These are phyloP conservation scores for Siderastrea siderea DNA, from an alignment of 92 coral and sea anemone genomes.

Conservation along the genomic window DNA sequence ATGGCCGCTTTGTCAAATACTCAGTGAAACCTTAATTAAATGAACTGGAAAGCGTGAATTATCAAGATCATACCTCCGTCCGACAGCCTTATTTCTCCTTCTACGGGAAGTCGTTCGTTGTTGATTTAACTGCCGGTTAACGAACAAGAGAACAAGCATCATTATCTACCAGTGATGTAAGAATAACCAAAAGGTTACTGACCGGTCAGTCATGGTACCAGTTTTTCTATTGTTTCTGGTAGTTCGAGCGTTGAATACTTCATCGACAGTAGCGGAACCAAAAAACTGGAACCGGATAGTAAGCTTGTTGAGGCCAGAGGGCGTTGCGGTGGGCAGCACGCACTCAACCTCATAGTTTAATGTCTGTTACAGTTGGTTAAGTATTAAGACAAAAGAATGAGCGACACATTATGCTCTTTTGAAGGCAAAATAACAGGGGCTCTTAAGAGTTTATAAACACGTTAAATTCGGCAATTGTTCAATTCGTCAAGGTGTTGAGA, in stretches of 20 bases:
- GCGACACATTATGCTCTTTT: not conserved
- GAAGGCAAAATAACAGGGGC: not conserved
- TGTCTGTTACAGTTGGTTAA: no score
- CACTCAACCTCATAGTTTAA: not conserved
- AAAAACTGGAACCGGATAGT: not conserved
- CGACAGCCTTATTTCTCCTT: constrained; percentile 6
- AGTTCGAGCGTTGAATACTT: constrained; percentile 25
- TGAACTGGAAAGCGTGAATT: not conserved
- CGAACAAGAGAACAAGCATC: constrained; percentile 24
- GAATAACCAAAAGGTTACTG: constrained; percentile 33
- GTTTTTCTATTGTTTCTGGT: constrained; percentile 32
- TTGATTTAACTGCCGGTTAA: constrained; percentile 18
- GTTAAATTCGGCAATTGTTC: not conserved
- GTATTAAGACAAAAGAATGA: not conserved
- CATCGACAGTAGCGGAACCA: not conserved
- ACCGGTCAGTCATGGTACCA: constrained; percentile 52
- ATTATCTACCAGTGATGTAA: constrained; percentile 46
- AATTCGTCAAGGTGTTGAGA: not conserved
- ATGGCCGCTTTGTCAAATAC: no score
- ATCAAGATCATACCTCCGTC: constrained; percentile 22
- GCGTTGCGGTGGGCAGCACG: not conserved
- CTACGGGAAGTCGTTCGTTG: constrained; percentile 9
- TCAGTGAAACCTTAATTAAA: not conserved
- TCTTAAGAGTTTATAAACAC: not conserved
- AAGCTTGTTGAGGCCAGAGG: not conserved